Percentiles rank a stretch among this genome's conserved stretches.
Evolutionary conservation across 2,113 vertebrate genomes (phyloP).

Genomic region (Macaca nemestrina): DNA sequence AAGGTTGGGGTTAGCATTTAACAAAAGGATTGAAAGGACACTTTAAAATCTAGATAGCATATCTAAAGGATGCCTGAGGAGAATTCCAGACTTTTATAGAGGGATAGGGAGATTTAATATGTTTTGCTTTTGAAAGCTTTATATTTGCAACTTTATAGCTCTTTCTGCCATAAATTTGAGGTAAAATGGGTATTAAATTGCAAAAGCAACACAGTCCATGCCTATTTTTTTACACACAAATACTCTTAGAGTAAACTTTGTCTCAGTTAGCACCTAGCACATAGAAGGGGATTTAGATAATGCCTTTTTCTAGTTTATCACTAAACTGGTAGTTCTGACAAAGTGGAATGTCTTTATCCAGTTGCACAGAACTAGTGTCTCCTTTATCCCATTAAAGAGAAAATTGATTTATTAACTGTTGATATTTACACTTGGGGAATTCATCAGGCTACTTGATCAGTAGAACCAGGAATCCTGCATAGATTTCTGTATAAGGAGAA

Average conservation of each 20-base stretch:
- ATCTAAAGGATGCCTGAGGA: background rate
- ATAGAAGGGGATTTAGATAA: background rate
- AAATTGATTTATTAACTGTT: background rate
- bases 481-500: background rate
- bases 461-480: background rate
- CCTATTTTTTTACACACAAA: background rate
- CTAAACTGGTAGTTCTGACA: too few relatives aligned
- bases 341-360: too few relatives aligned
- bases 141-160: conserved; percentile 51
- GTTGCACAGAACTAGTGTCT: background rate
- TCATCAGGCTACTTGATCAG: background rate
- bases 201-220: background rate
- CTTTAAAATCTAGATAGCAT: conserved; percentile 40
- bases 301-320: background rate
- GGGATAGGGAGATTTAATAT: conserved; percentile 13
- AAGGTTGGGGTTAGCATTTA: background rate
- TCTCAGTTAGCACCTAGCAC: background rate
- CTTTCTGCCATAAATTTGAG: conserved; percentile 45
- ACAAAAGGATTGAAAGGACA: background rate
- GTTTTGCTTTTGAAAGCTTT: conserved; percentile 55
- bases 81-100: conserved; percentile 55
- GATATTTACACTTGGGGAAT: background rate
- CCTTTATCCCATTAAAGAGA: background rate
- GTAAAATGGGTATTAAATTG: conserved; percentile 43
- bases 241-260: background rate